phyloP scores from a whole-genome alignment of 2,113 vertebrate genomes.

The Bungarus multicinctus region DNA sequence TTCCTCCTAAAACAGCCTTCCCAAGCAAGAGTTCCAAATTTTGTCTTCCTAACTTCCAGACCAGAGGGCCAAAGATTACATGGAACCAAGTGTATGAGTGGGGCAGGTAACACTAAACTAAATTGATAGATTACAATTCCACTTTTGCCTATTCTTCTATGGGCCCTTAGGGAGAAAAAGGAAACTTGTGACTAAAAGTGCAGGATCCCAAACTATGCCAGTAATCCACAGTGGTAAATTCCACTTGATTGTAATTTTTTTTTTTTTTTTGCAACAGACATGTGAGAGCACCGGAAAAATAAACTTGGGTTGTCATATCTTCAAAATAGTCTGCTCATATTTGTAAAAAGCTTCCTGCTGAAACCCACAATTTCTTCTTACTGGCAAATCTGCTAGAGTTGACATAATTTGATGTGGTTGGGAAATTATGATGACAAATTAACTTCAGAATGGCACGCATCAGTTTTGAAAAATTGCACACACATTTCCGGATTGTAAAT shows the following conservation, averaged over 20 bases:
- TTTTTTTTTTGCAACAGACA: too few relatives aligned
- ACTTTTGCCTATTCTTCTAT: neutral
- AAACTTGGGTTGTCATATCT: neutral
- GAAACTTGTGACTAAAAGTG: neutral
- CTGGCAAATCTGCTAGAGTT: neutral
- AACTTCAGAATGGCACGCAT: neutral
- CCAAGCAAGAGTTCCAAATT: neutral
- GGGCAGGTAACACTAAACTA: neutral
- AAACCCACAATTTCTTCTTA: neutral
- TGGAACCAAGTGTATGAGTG: neutral
- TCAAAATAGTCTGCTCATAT: neutral
- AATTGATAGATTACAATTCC: neutral
- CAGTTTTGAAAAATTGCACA: neutral
- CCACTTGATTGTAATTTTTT: too few relatives aligned
- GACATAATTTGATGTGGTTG: neutral
- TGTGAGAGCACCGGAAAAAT: neutral
- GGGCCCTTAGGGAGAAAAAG: neutral
- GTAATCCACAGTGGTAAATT: neutral
- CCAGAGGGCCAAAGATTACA: neutral
- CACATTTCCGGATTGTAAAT: neutral
- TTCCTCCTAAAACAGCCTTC: neutral
- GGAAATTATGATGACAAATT: neutral
- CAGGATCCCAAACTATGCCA: neutral
- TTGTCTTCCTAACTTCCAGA: neutral
- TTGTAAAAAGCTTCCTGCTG: neutral